Percentiles rank a stretch among this genome's conserved stretches.
phyloP scores from a whole-genome alignment of 2,797 vertebrate genomes.

The Syngnathus acus region DNA sequence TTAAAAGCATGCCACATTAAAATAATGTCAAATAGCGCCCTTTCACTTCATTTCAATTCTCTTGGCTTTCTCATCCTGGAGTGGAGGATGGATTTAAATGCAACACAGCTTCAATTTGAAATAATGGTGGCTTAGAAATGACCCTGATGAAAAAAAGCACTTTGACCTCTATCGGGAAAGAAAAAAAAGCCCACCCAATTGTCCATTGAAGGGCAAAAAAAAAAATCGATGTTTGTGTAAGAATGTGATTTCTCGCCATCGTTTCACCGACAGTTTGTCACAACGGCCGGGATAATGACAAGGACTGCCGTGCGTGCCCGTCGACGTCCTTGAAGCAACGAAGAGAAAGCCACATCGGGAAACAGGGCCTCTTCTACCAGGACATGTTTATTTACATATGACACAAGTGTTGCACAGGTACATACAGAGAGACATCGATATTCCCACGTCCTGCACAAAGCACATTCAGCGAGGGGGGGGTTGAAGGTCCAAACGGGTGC shows the following conservation, averaged over 20 bases:
- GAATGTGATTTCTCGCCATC: slow-evolving; percentile 17
- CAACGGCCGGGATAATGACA: not conserved
- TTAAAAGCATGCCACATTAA: not conserved
- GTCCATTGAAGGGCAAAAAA: slow-evolving; percentile 6
- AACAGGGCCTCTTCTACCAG: slow-evolving; percentile 64
- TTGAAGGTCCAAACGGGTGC: slow-evolving; percentile 39
- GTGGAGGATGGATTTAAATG: slow-evolving; percentile 36
- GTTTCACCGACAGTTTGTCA: slow-evolving; percentile 10
- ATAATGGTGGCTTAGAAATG: slow-evolving; percentile 38
- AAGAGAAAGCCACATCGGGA: not conserved
- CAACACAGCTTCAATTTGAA: slow-evolving; percentile 27
- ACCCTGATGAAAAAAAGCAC: slow-evolving; percentile 47
- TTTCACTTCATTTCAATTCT: too few relatives aligned
- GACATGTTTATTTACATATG: slow-evolving; percentile 79
- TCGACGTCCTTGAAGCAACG: not conserved
- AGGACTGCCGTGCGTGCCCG: not conserved
- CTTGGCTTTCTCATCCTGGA: slow-evolving; percentile 29
- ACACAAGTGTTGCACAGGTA: slow-evolving; percentile 71
- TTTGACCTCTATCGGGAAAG: slow-evolving; percentile 25
- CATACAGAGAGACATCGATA: slow-evolving; percentile 68
- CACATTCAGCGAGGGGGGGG: slow-evolving; percentile 45
- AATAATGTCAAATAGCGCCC: too few relatives aligned
- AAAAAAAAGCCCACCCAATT: slow-evolving; percentile 10
- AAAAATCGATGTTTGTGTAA: slow-evolving; percentile 43
- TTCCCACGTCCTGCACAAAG: slow-evolving; percentile 64